Evolutionary conservation across 64 coral and sea anemone genomes (phyloP), one percentile per base, ranked within the genome.

Genomic region (Platygyra sinensis): DNA sequence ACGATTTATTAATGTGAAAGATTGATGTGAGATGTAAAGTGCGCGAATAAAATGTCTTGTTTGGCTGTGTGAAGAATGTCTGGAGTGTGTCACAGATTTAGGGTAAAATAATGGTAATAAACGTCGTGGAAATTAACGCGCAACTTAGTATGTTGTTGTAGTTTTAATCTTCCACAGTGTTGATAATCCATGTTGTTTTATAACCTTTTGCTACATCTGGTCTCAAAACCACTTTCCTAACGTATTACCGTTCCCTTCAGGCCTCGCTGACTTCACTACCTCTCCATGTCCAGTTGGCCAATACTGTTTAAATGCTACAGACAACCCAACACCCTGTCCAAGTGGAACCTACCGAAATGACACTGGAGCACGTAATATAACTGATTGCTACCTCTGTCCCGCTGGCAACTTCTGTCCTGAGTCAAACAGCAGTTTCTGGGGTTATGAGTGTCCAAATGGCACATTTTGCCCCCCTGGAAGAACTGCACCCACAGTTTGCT

Each of bases 281-380:
- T 93, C 88, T 67, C 97, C 97, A 7, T 99, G 97, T 63, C 97
- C 94, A 73, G 87, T 95, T 18, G 97, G 97, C 33, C 80, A 88
- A 17, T 99, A 94, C 73, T 99, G 97, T 71, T 74, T 85, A 72
- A 95, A 95, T 80, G 88, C 97, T 38, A 93, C 91, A 38, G 74
- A 79, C 12, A 59, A 46, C 11, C 97, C 94, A 62, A 95, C 90
- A 2, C 82, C 94, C 10, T 99, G 97, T 73, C 94, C 97, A 42
- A 93, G 90, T 30, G 97, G 97, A 60, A 99, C 97, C 32, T 99
- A 86, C 85, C 89, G 97, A 74, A 83, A 91, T 72, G 85, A 52
- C 8, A 90, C 88, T 74, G 79, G 94, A 73, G 97, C 91, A 28
- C 89, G 73, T 32, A 93, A 90, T 73, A 88, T 96, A 29, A 29